Percentiles rank a stretch among this genome's conserved stretches.
Conservation (phyloP, 1,140 invertebrate genomes). For the Ceratina japonica region DNA sequence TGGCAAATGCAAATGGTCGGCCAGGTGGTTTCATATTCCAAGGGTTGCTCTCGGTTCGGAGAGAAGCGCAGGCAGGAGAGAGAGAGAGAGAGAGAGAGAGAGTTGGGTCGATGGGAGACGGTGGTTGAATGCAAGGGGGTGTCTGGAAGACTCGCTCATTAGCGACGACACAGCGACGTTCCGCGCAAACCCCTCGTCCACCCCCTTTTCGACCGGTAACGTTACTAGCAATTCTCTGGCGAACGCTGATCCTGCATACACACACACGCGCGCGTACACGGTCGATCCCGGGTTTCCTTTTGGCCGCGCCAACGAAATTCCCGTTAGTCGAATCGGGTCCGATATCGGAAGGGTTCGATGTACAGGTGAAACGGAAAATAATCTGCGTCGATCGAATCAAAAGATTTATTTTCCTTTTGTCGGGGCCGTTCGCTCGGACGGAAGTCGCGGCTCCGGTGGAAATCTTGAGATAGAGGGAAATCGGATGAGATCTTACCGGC, state of each 20-base stretch:
- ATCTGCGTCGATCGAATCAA: neutral
- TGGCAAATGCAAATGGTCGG: constrained; percentile 33
- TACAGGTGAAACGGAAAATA: neutral
- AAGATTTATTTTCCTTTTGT: neutral
- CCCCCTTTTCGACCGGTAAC: constrained; percentile 6
- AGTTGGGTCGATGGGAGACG: constrained; percentile 18
- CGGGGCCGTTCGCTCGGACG: neutral
- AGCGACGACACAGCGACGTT: constrained; percentile 33
- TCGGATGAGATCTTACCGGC: neutral
- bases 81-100: constrained; percentile 1
- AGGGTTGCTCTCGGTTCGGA: constrained; percentile 25
- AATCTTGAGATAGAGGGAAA: neutral
- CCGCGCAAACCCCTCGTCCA: neutral
- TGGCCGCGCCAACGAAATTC: neutral
- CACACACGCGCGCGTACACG: too few species aligned
- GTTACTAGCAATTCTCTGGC: constrained; percentile 13
- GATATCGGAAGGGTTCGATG: neutral
- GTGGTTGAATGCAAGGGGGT: constrained; percentile 22
- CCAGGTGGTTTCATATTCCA: constrained; percentile 58
- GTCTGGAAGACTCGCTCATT: constrained; percentile 56
- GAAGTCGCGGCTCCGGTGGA: too few species aligned
- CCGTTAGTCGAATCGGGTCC: neutral
- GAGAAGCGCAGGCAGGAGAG: neutral
- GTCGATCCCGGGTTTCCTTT: constrained; percentile 7
- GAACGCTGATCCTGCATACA: constrained; percentile 1